Evolutionary conservation across 2,888 invertebrate genomes (phyloP), one percentile per base, ranked within the genome.

Genomic region (Ophion ventricosus): DNA sequence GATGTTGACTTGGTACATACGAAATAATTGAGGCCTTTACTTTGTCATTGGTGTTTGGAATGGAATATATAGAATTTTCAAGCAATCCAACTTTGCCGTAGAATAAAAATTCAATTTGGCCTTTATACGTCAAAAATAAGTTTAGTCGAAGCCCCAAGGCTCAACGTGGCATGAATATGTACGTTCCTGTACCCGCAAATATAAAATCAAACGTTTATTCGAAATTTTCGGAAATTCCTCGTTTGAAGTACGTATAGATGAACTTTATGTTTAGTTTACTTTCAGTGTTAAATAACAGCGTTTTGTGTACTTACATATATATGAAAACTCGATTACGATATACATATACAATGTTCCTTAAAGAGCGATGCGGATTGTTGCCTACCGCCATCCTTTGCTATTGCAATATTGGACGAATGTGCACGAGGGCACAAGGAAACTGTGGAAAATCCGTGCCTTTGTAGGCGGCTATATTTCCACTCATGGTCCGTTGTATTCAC

Each of bases 1-100:
- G 40, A 23, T 43, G 56, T 14, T 14, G 63, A 64, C 56, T 26
- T 23, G 7, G 56, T 57, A 73, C 35, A 73, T 26, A 20, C 73
- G 26, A 57, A 80, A 80, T 64, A 73, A 80, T 80, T 79, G 26
- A 73, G 66, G 66, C 54, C 56, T 64, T 72, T 23, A 66, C 56
- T 73, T 73, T n/a, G 17, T 73, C 43, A n/a, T 26, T 8, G 35
- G 35, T 43, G 43, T 10, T 64, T 25, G 26, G 17, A 29, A 43
- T 56, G 49, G 57, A 64, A 75, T 35, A 54, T 59, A 78, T 72
- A 54, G 54, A 72, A 40, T 73, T 79, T 66, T 64, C 72, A 17
- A 63, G 57, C 57, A 17, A 64, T 66, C 17, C 23, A 64, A 54
- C 49, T 54, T 26, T 14, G 61, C n/a, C 26, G 43, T 63, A 25